Base-by-base conservation (phyloP, 2,888 invertebrate species). In the Ophion costatus region DNA sequence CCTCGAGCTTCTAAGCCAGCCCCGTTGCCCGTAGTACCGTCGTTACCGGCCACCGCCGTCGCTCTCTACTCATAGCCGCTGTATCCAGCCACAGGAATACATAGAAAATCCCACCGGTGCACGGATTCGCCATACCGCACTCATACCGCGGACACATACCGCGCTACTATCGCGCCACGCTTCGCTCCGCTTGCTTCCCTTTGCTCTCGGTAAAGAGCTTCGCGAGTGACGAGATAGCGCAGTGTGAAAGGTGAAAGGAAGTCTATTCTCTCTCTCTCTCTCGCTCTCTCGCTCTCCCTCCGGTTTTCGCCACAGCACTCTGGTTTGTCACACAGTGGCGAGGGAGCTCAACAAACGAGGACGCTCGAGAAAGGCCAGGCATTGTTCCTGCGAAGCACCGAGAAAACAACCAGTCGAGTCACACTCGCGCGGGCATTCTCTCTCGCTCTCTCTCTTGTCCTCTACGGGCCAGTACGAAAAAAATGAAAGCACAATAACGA, bases 1-100 rank as follows among this genome's bases (percentile, higher is more conserved):
- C 75, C 64, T 71, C 66, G 82, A 75, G 76, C 79, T 70, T 78
- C 75, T 78, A 78, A 70, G 69, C 70, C 67, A 78, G 24, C 63
- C 70, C 70, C 69, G 45, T 77, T 69, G 56, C 63, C 38, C 38
- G 45, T n/a, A 61, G 24, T 29, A 20, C 69, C 69, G 24, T 45
- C 61, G 45, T 78, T 42, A 22, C 42, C 51, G 63, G 38, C 74
- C 74, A 33, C 51, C 67, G 38, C 38, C 63, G 63, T 79, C 64
- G 33, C 51, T 59, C 61, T 51, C 17, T 0, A 51, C 51, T 17
- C 14, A 51, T 17, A 51, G 17, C 14, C 14, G 17, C 51, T 14
- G 17, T 33, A 7, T 20, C 22, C 24, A 29, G 45, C 42, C 9
- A 61, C 70, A 33, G 61, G 45, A 29, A 64, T 57, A 64, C 63